Base-by-base conservation (phyloP, 1,140 invertebrate species). In the Onthophagus taurus region DNA sequence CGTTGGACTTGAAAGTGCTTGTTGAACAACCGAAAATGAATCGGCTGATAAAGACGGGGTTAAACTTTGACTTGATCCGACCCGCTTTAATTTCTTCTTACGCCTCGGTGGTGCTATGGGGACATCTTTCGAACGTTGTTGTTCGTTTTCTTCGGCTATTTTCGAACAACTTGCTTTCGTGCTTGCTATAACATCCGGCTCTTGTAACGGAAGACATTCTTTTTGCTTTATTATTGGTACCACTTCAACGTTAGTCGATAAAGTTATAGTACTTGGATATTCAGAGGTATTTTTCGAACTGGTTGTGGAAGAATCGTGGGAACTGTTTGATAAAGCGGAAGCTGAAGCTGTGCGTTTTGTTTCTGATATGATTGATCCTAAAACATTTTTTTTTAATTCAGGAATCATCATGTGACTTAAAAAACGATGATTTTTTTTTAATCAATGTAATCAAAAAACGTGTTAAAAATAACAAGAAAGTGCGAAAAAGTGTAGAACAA, bases 101-200 rank as follows among this genome's bases (percentile, higher is more conserved):
- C 77, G 75, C 54, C 89, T 68, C 4, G 89, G 87, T 35, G 89
- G 88, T 24, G 88, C 86, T 29, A 89, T 70, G 3, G 88, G 85
- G 48, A 63, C 69, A 53, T 54, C 67, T 23, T 21, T 37, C 6
- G 24, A n/a, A n/a, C n/a, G n/a, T 11, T 21, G 13, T 13, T 18
- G 9, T 20, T 37, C 35, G 8, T 18, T 37, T 2, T 41, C 38
- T 18, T 11, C n/a, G 29, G 8, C 16, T 1, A 16, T 17, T 58
- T 50, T 57, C 39, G 45, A 50, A 44, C 50, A 41, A 20, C 23
- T 46, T 12, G 44, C 8, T 69, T 94, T 94, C 42, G 90, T 91
- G 66, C 90, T 94, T 35, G 88, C 86, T 46, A 96, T 89, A 51
- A 96, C 85, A 69, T 96, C 91, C 17, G 90, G 90, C 64, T 94